phyloP scores from a whole-genome alignment of 2,113 vertebrate genomes.

The Miniopterus natalensis region DNA sequence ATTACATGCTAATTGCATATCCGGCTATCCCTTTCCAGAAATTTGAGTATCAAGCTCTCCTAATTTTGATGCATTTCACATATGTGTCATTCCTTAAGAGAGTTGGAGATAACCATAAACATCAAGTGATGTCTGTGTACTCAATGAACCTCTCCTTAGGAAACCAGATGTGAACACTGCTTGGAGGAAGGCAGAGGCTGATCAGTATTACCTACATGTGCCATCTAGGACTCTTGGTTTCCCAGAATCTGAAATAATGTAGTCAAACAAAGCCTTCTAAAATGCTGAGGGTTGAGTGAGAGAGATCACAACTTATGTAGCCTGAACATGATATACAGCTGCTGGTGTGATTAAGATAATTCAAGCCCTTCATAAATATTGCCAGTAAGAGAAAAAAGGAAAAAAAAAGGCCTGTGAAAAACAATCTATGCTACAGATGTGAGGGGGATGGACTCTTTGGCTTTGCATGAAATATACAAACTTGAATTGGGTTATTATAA shows the following conservation, averaged over 20 bases:
- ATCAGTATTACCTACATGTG: background rate
- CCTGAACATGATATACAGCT: background rate
- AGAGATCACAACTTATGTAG: background rate
- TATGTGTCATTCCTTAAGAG: background rate
- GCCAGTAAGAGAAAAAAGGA: background rate
- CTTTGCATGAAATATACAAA: background rate
- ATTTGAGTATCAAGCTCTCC: background rate
- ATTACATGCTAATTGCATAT: background rate
- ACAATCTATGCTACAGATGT: background rate
- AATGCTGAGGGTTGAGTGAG: background rate
- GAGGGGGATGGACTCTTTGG: background rate
- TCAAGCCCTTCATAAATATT: background rate
- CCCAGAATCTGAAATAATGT: background rate
- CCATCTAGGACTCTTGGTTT: background rate
- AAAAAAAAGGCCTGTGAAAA: background rate
- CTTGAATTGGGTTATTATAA: slow-evolving; percentile 5
- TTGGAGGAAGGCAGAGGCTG: background rate
- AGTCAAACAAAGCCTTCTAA: background rate
- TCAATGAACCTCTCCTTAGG: background rate
- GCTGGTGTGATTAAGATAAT: slow-evolving; percentile 28
- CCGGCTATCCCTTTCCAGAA: background rate
- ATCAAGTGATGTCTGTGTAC: background rate
- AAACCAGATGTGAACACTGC: background rate
- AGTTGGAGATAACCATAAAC: background rate
- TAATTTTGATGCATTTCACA: slow-evolving; percentile 28